Conservation (phyloP, 1,140 invertebrate genomes). For the Laodelphax striatellus region DNA sequence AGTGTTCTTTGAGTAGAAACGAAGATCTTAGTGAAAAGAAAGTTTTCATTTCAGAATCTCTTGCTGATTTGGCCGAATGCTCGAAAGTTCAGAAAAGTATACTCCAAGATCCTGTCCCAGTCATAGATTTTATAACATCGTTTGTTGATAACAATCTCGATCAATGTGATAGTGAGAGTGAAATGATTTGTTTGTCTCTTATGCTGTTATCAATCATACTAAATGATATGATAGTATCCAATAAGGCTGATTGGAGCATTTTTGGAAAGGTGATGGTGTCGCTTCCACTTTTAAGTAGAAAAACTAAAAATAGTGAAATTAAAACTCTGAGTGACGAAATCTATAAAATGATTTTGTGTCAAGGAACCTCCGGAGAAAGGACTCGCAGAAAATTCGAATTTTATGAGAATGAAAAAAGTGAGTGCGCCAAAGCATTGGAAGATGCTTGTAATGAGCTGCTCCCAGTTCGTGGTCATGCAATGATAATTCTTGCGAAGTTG, state of each 20-base stretch:
- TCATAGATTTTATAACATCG: constrained; percentile 31
- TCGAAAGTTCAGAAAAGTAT: constrained; percentile 29
- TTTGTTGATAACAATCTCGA: constrained; percentile 20
- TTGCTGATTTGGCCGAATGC: constrained; percentile 29
- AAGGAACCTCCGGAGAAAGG: constrained; percentile 26
- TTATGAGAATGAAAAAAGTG: constrained; percentile 22
- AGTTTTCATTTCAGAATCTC: constrained; percentile 22
- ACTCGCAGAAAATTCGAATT: constrained; percentile 23
- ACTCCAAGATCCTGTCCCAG: constrained; percentile 28
- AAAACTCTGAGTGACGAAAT: constrained; percentile 32
- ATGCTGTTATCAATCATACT: constrained; percentile 35
- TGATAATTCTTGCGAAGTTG: constrained; percentile 59
- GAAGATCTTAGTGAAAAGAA: constrained; percentile 8
- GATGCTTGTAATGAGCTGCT: constrained; percentile 60
- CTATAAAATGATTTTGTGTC: constrained; percentile 35
- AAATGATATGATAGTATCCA: constrained; percentile 20
- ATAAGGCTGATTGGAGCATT: constrained; percentile 25
- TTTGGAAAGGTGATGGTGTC: constrained; percentile 37
- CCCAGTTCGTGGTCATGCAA: constrained; percentile 67
- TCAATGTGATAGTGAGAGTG: constrained; percentile 19
- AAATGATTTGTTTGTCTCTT: constrained; percentile 32
- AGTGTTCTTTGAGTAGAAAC: neutral
- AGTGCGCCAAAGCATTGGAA: constrained; percentile 48
- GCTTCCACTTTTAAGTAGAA: constrained; percentile 28
- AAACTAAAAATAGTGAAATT: constrained; percentile 20